Evolutionary conservation across 2,888 invertebrate genomes (phyloP), one percentile per base, ranked within the genome.

Genomic region (Acrocyrtus sp.): DNA sequence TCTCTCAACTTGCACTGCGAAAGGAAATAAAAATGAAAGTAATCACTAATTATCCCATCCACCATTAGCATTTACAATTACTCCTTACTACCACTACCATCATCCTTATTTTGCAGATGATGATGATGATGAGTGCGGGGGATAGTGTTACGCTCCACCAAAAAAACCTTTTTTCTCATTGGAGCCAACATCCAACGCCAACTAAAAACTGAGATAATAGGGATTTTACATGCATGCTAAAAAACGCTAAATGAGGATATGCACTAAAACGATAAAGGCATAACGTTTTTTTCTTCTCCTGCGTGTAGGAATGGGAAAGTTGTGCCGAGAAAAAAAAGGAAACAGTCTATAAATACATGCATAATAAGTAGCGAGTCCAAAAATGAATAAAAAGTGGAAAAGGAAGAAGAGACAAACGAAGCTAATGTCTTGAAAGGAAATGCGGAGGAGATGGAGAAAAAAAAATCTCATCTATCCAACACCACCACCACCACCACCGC

Each of bases 11-110:
- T 17, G 29, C 17, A 5, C 10, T 17, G 21, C 17, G 21, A 47
- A 39, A 19, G 56, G 68, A 68, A 24, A 61, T 47, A 62, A 41
- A 56, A 57, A 72, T 56, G 50, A 70, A 70, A 72, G 72, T 75
- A 75, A 75, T 75, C 75, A 75, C 75, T 75, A 75, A 75, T 75
- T 75, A 75, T 75, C 75, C 61, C 67, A 66, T 67, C 66, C 66
- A 43, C 60, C 66, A 66, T 74, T 74, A 70, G 72, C 62, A 62
- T 63, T 43, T 34, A 5, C 12, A 8, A 34, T 34, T 57, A 57
- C 57, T 51, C 60, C 60, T 39, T 50, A 24, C 57, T 34, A 56
- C 65, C 21, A 45, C 21, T 51, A n/a, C 43, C 17, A 22, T 51
- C 29, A 24, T 43, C 17, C 34, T 21, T 24, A 27, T 29, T 43